Base-by-base conservation (phyloP, 2,888 invertebrate genomes). In the Zelleria hepariella region DNA sequence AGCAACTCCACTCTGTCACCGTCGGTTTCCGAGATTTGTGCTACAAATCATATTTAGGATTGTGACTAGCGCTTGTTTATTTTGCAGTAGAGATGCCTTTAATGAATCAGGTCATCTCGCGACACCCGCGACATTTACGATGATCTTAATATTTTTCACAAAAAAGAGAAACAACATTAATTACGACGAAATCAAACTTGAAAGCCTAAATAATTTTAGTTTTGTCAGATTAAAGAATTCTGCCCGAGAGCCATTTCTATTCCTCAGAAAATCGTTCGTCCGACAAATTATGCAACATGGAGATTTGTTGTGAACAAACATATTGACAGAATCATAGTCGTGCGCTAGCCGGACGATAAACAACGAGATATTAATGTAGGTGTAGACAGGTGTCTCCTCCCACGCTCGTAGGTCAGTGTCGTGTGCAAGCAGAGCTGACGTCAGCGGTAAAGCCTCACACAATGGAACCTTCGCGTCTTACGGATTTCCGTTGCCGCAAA, bases 31-130 rank as follows among this genome's bases (percentile, higher is more conserved):
- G 70, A 70, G 75, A 78, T 78, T 75, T 71, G 84, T 74, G 75
- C 82, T 75, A 84, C 82, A 80, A 84, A 82, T 83, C 80, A 83
- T 82, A 80, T 83, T 83, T 82, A 82, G 81, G 73, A 79, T 77
- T 76, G 75, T 73, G 74, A 75, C 72, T 80, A 71, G 78, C 76
- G 73, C 76, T n/a, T 77, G 75, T 82, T 80, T 80, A 75, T 80
- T 75, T 80, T 77, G 75, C 77, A 80, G 78, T 77, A 78, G 75
- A 78, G 75, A 72, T 68, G 68, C 72, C 72, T 55, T 77, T 79
- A 75, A 78, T 76, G 76, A 77, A 78, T 55, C 32, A 55, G 55
- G 55, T 55, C 55, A 32, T 21, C 21, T 32, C 18, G 24, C 15
- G 20, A 25, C 53, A 53, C 24, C 23, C 26, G 27, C 21, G 32